phyloP scores from a whole-genome alignment of 2,888 invertebrate genomes.

The Ctenicera cuprea region DNA sequence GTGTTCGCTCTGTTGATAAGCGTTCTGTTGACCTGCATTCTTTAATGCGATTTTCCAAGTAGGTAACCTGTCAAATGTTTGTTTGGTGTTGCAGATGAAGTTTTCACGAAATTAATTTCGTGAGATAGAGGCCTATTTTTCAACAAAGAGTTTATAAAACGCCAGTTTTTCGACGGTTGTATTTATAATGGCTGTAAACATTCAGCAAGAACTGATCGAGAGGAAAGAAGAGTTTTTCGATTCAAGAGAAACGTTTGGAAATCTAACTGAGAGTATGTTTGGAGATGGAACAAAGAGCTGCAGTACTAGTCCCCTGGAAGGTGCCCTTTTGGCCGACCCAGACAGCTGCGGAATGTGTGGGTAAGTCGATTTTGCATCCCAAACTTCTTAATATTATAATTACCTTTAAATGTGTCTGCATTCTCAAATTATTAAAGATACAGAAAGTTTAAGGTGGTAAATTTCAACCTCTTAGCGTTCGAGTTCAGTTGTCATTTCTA shows the following conservation, averaged over 20 bases:
- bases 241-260: slow-evolving; percentile 67
- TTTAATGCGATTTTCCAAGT: slow-evolving; percentile 13
- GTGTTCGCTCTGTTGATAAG: slow-evolving; percentile 32
- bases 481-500: too few relatives aligned
- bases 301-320: slow-evolving; percentile 68
- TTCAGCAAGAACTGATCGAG: slow-evolving; percentile 64
- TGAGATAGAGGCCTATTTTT: slow-evolving; percentile 57
- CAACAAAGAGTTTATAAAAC: slow-evolving; percentile 36
- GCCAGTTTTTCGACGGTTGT: slow-evolving; percentile 13
- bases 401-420: too few relatives aligned
- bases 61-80: slow-evolving; percentile 29
- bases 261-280: slow-evolving; percentile 67
- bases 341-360: slow-evolving; percentile 72
- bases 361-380: slow-evolving; percentile 61
- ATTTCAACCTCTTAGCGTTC: too few relatives aligned
- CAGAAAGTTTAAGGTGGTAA: too few relatives aligned
- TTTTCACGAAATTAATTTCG: slow-evolving; percentile 68
- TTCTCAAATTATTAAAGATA: too few relatives aligned
- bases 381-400: slow-evolving; percentile 9
- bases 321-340: slow-evolving; percentile 70
- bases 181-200: slow-evolving; percentile 63
- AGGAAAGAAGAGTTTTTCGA: slow-evolving; percentile 61
- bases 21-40: slow-evolving; percentile 47
- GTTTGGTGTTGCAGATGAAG: slow-evolving; percentile 66
- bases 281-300: slow-evolving; percentile 69